Conservation (phyloP, 1,140 invertebrate species). For the Propsilocerus akamusi region DNA sequence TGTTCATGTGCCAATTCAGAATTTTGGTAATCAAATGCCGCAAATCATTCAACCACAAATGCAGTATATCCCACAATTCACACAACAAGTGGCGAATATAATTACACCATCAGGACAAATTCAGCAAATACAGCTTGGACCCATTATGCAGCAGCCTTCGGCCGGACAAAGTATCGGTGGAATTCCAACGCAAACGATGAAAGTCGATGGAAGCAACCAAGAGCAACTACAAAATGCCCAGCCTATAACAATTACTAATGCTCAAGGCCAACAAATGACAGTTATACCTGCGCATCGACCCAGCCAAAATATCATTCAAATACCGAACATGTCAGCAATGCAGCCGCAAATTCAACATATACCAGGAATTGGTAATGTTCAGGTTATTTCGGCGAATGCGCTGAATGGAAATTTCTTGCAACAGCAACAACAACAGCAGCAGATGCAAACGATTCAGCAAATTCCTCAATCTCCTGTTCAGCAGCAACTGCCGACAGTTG, state of each 20-base stretch:
- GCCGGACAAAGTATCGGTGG: constrained; percentile 21
- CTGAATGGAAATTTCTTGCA: constrained; percentile 21
- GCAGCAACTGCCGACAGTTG: constrained; percentile 8
- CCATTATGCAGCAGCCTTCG: constrained; percentile 19
- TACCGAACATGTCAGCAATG: constrained; percentile 26
- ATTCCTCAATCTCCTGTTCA: constrained; percentile 9
- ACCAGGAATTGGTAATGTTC: constrained; percentile 55
- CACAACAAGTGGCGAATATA: constrained; percentile 67
- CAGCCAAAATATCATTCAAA: constrained; percentile 15
- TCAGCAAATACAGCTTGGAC: constrained; percentile 62
- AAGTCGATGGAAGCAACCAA: constrained; percentile 16
- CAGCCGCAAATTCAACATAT: constrained; percentile 42
- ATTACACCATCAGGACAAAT: constrained; percentile 73
- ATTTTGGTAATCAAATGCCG: constrained; percentile 34
- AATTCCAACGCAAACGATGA: constrained; percentile 7
- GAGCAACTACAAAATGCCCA: constrained; percentile 27
- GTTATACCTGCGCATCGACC: constrained; percentile 40
- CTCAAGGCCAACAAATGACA: constrained; percentile 50
- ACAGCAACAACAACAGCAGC: constrained; percentile 15
- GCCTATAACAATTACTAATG: constrained; percentile 39
- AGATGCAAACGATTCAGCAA: constrained; percentile 12
- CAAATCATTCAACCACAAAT: constrained; percentile 30
- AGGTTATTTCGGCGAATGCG: constrained; percentile 36
- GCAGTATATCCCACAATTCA: constrained; percentile 57
- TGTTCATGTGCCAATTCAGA: constrained; percentile 74